A percentile compares a stretch with the other conserved stretches of the same genome.
These are phyloP conservation scores for Brenthis ino DNA, from an alignment of 2,888 invertebrate species.

Conservation along the genomic window DNA sequence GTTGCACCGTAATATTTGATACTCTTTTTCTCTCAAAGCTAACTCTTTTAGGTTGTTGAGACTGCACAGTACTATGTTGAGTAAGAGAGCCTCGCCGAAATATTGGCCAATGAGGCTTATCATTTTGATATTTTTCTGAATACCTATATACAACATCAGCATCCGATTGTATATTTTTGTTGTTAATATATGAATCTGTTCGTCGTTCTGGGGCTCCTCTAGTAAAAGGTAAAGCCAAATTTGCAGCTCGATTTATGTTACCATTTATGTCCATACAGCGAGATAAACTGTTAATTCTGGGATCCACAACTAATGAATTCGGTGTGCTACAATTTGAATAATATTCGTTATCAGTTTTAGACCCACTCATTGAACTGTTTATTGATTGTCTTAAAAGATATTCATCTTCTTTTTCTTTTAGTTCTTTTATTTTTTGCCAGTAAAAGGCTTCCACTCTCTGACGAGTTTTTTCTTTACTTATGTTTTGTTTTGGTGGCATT, in stretches of 20 bases:
- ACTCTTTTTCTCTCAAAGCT: constrained; percentile 59
- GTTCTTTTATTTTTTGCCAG: constrained; percentile 85
- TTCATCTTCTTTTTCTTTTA: constrained; percentile 84
- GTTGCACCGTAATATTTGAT: constrained; percentile 36
- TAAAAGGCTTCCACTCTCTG: constrained; percentile 85
- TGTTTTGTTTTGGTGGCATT: constrained; percentile 30
- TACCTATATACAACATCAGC: constrained; percentile 61
- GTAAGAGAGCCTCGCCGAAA: constrained; percentile 53
- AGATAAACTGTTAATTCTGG: constrained; percentile 63
- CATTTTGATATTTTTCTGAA: constrained; percentile 53
- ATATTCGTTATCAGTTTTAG: constrained; percentile 42
- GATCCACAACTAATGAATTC: constrained; percentile 51
- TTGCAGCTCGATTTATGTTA: constrained; percentile 50
- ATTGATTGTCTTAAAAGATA: constrained; percentile 65
- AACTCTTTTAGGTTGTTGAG: constrained; percentile 56
- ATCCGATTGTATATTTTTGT: constrained; percentile 46
- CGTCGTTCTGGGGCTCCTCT: constrained; percentile 65
- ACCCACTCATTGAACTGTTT: constrained; percentile 47
- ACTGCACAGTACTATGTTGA: constrained; percentile 42
- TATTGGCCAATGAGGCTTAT: constrained; percentile 47
- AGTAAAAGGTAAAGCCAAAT: constrained; percentile 54
- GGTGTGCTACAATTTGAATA: constrained; percentile 57
- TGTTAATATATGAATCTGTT: constrained; percentile 63
- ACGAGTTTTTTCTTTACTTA: constrained; percentile 79
- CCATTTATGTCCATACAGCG: constrained; percentile 55